Evolutionary conservation across 2,888 invertebrate species (phyloP), one percentile per base, ranked within the genome.

Genomic region (Synergus japonicus): DNA sequence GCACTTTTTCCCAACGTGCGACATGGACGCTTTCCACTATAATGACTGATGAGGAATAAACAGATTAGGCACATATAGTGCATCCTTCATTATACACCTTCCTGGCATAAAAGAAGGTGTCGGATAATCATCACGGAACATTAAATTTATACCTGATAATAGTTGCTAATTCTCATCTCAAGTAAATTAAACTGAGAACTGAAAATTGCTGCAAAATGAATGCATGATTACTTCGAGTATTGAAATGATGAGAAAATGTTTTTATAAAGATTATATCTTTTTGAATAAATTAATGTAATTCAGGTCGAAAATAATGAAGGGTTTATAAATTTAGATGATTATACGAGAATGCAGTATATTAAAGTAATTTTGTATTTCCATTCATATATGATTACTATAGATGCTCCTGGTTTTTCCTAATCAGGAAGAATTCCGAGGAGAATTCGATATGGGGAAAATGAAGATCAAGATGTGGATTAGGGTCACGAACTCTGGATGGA

Each of bases 111-210:
- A 49, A 15, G 49, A 49, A 49, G 49, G n/a, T 54, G 54, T 8
- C 54, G n/a, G 54, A 54, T 54, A 54, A 54, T 54, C 54, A 54
- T 54, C 54, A 54, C 54, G 8, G n/a, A 54, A 54, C n/a, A n/a
- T 37, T 37, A 37, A 37, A 37, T 54, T 54, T 54, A 54, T n/a
- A n/a, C 54, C 54, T 8, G n/a, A n/a, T n/a, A 54, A 54, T n/a
- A 54, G 8, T 54, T 54, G n/a, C 54, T 54, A n/a, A 54, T 54
- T 54, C 54, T 54, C 54, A 7, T 7, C 49, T 49, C 49, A 43
- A 9, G 43, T 43, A 43, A 43, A 9, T 9, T 1, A 15, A 49
- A 7, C 49, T 49, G 49, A 29, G 29, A 29, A 29, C 29, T 29
- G 29, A 29, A 29, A 1, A 49, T 49, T 49, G 49, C 49, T 49